Base-by-base conservation (phyloP, 2,797 vertebrate genomes). In the Psittacula derbiana region DNA sequence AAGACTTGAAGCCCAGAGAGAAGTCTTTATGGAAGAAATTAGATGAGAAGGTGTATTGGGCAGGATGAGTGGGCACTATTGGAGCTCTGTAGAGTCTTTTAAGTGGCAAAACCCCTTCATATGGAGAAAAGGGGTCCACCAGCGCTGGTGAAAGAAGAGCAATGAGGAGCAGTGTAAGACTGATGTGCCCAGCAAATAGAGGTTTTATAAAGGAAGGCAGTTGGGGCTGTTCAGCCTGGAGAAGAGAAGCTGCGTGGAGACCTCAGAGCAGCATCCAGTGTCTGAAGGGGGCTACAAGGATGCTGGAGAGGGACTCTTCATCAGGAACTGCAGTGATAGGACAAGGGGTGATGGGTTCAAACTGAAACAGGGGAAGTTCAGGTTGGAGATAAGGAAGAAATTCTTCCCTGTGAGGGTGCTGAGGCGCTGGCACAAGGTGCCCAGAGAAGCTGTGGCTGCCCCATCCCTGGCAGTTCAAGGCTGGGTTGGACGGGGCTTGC, bases 21-120 rank as follows among this genome's bases (percentile, higher is more conserved):
- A 19, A 28, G 10, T 66, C 21, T 25, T 3, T 10, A 0, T 31
- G 33, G 33, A 40, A 49, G 18, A 65, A 76, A 46, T 28, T 0
- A 73, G 23, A 30, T 11, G 31, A 55, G 55, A 18, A 19, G 3
- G 7, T 47, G 30, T 50, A 73, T 65, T 50, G 50, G 30, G 16
- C 3, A 8, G 23, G 11, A 20, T 0, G 4, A 30, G 8, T 1
- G 1, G 36, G 40, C 5, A 20, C 9, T 62, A 8, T 17, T 41
- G 8, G 74, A 62, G 20, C 7, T 64, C 33, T 49, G 2, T 30
- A 9, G n/a, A 70, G 41, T 38, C 15, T 86, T n/a, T 31, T 33
- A 41, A 27, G 12, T 50, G 27, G 21, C 5, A 38, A 80, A 84
- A 33, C 12, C 7, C 23, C 30, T 71, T 47, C 44, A 19, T 73